Evolutionary conservation across 2,888 invertebrate species (phyloP).

Genomic region (Catocala sponsa): DNA sequence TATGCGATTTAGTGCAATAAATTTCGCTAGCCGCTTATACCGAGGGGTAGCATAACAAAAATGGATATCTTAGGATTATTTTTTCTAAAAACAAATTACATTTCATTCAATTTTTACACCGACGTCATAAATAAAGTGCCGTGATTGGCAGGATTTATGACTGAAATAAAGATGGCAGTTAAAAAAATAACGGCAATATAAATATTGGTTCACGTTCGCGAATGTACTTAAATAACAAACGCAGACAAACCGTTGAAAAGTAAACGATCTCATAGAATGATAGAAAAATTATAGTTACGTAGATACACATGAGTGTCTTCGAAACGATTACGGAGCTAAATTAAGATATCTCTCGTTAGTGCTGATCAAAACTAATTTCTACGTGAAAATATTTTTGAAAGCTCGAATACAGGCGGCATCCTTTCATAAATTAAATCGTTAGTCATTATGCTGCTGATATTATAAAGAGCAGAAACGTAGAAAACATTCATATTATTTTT

Average conservation of each 20-base stretch:
- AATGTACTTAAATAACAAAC: slow-evolving; percentile 41
- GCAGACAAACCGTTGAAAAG: slow-evolving; percentile 43
- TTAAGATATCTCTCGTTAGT: slow-evolving; percentile 30
- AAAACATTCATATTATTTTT: too few species aligned
- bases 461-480: too few species aligned
- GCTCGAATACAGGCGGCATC: slow-evolving; percentile 22
- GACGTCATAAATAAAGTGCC: slow-evolving; percentile 40
- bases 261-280: slow-evolving; percentile 45
- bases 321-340: slow-evolving; percentile 29
- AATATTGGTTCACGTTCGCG: slow-evolving; percentile 41
- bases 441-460: neutral
- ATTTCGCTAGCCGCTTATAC: slow-evolving; percentile 58
- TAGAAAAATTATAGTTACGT: slow-evolving; percentile 42
- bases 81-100: slow-evolving; percentile 44
- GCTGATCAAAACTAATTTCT: slow-evolving; percentile 32
- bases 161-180: slow-evolving; percentile 46
- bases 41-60: slow-evolving; percentile 22
- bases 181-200: slow-evolving; percentile 41
- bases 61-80: slow-evolving; percentile 18
- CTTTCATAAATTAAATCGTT: slow-evolving; percentile 25
- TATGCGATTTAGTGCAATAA: slow-evolving; percentile 72
- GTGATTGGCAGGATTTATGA: slow-evolving; percentile 52
- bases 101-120: slow-evolving; percentile 35
- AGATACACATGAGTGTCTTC: slow-evolving; percentile 38
- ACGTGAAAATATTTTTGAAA: slow-evolving; percentile 19